Evolutionary conservation across 2,888 invertebrate genomes (phyloP), one percentile per base, ranked within the genome.

Genomic region (Ctenicera cuprea): DNA sequence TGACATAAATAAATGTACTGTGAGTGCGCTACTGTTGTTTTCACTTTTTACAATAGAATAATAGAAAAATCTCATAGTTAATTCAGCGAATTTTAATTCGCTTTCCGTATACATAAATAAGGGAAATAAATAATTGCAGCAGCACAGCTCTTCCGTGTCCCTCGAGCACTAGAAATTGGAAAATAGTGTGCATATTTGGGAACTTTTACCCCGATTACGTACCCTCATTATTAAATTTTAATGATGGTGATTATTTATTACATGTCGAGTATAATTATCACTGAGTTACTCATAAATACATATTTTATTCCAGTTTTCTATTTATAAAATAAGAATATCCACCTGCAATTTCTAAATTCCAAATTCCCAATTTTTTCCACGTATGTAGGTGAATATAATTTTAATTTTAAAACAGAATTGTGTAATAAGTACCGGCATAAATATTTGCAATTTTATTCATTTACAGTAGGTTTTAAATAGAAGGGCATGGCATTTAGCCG

Each of bases 1-100:
- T 33, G 37, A 45, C 37, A 45, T 37, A 41, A 63, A 63, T 63
- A 38, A 22, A 37, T 37, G 50, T 61, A 69, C 54, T 70, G 30
- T 63, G 41, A 52, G 37, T 62, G 20, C 18, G 26, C 63, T 62
- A 54, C 45, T 59, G 33, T 63, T 16, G 64, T 68, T 73, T 73
- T 73, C 73, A 73, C 73, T 68, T 64, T 37, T 73, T 62, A 68
- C 64, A 73, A 68, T 68, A 54, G 68, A 43, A 67, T 65, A 71
- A 59, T 68, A 68, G 37, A 63, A 63, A 65, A 71, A 48, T 71
- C 71, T 37, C 71, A 71, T 57, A 54, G 30, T 68, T 57, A 73
- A 63, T 54, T 59, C 30, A 41, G 16, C 22, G 30, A 48, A 37
- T 65, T 52, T 50, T 50, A 48, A 41, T 63, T 59, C 33, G 67